Evolutionary conservation across 2,888 invertebrate species (phyloP), one percentile per base, ranked within the genome.

Genomic region (Orchesellides sinensis): DNA sequence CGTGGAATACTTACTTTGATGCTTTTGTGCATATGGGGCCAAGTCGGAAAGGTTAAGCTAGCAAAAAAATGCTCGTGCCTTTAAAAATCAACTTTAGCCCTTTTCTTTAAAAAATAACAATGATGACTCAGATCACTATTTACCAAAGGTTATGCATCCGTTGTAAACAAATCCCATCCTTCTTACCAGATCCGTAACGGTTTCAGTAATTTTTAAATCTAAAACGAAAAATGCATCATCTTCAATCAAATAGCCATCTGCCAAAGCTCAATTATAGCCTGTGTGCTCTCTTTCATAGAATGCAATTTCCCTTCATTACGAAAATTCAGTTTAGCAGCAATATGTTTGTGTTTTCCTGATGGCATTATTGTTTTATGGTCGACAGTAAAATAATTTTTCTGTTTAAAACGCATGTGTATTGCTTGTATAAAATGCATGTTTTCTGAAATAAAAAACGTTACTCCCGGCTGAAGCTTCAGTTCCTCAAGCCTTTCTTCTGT

Each of bases 211-310:
- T 72, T 80, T 73, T 59, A 54, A 79, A 70, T 61, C 40, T 63
- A 25, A 72, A 61, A 49, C 70, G n/a, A n/a, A 70, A 72, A 79
- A 80, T 66, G 56, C 68, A 80, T 73, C 56, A 54, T 72, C 66
- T 63, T 73, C 66, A 80, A 80, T 80, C 80, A 80, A 80, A 80
- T 73, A 80, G 66, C 73, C 54, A 72, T 80, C 80, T 73, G 80
- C 73, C 80, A 80, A 73, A 66, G 56, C 73, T 66, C 65, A 80
- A 80, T 80, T 80, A 80, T 80, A 52, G 65, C n/a, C 32, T 32
- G 32, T 19, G 52, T 69, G 25, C 27, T 45, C 49, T n/a, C 52
- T 72, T 32, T 73, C 47, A 66, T 47, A 66, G 12, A 73, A 68
- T 59, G 61, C 59, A 73, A 81, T 69, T 74, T 80, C 66, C 66